Conservation (phyloP, 2,113 vertebrate species). For the Rhegmatorhina hoffmannsi region DNA sequence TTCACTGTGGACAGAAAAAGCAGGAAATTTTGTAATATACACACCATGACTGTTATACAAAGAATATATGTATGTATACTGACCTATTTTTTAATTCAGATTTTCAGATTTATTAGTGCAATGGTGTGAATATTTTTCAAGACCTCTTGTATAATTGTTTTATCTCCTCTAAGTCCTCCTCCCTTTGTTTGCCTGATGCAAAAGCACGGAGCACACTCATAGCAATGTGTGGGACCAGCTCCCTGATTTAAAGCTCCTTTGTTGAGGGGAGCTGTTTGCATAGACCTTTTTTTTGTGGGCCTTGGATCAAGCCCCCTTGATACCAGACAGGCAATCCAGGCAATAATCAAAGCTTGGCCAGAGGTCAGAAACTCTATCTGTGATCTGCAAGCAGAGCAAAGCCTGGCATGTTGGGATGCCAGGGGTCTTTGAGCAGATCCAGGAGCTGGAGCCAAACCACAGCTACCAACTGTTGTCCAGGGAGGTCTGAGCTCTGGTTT, state of each 20-base stretch:
- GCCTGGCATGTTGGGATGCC: neutral
- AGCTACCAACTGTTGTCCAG: neutral
- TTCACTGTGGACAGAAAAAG: neutral
- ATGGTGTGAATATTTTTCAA: neutral
- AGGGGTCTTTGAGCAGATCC: neutral
- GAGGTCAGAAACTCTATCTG: neutral
- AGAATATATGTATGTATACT: neutral
- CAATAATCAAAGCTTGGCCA: neutral
- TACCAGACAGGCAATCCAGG: neutral
- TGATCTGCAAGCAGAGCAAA: neutral
- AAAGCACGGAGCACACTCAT: neutral
- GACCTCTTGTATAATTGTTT: neutral
- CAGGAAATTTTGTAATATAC: neutral
- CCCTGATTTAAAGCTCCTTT: neutral
- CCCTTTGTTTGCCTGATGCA: neutral
- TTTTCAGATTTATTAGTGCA: neutral
- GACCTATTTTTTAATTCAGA: neutral
- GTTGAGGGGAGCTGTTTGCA: neutral
- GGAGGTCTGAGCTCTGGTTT: neutral
- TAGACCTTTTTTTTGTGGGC: neutral
- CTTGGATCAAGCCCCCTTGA: neutral
- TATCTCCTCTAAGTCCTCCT: neutral
- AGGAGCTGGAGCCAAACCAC: neutral
- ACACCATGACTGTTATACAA: neutral
- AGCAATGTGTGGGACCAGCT: neutral